phyloP scores from a whole-genome alignment of 1,140 invertebrate genomes.

The Drosophila chauvacae region DNA sequence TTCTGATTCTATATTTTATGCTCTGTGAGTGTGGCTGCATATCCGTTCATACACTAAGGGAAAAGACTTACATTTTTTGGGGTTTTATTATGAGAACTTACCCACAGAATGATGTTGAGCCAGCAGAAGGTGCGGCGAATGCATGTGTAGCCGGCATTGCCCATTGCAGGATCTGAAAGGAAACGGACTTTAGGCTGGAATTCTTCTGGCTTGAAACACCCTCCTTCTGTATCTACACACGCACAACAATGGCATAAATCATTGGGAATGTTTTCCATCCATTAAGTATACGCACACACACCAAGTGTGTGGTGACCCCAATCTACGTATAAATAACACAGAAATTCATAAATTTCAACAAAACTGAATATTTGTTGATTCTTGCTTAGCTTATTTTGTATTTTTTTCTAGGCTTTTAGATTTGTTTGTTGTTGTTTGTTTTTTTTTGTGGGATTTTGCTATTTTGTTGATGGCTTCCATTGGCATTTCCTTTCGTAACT shows the following conservation, averaged over 20 bases:
- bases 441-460: constrained; percentile 1
- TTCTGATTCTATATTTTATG: constrained; percentile 17
- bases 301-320: constrained; percentile 4
- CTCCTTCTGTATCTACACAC: not conserved
- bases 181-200: not conserved
- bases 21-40: constrained; percentile 42
- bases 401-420: not conserved
- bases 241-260: constrained; percentile 49
- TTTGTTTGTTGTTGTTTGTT: constrained; percentile 1
- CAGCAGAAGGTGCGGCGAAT: constrained; percentile 91
- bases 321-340: constrained; percentile 59
- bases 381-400: constrained; percentile 20
- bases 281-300: constrained; percentile 32
- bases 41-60: constrained; percentile 32
- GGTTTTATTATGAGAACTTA: constrained; percentile 77
- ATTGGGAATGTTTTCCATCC: constrained; percentile 68
- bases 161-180: constrained; percentile 85
- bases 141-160: constrained; percentile 91
- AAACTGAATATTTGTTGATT: constrained; percentile 36
- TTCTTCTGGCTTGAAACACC: not conserved
- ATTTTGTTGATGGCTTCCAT: constrained; percentile 29
- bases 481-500: constrained; percentile 76
- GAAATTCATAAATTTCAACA: constrained; percentile 67
- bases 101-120: constrained; percentile 91
- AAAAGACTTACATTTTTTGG: not conserved